A percentile compares a stretch with the other conserved stretches of the same genome.
Conservation (phyloP, 2,888 invertebrate species). For the Cosmia trapezina region DNA sequence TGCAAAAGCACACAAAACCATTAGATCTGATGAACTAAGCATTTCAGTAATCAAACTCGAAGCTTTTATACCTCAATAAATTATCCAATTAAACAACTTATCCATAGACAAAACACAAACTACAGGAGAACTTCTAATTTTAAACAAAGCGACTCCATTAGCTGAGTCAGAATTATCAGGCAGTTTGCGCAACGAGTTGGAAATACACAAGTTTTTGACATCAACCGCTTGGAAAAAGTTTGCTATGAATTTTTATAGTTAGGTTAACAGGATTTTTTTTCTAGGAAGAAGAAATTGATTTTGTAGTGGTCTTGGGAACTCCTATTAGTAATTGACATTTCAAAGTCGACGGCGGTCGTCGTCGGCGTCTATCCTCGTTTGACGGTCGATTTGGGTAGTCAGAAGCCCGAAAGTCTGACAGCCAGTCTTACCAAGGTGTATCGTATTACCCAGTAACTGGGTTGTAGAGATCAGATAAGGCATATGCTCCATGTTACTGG, state of each 20-base stretch:
- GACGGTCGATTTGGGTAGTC: no score
- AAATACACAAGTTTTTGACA: slow-evolving; percentile 38
- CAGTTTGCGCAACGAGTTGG: slow-evolving; percentile 34
- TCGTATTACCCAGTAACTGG: no score
- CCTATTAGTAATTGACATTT: neutral
- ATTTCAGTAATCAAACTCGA: slow-evolving; percentile 26
- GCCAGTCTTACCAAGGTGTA: no score
- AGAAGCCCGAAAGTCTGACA: no score
- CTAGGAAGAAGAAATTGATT: neutral
- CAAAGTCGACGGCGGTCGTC: no score
- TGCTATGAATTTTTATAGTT: neutral
- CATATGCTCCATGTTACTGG: no score
- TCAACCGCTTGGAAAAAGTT: slow-evolving; percentile 17
- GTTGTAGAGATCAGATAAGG: no score
- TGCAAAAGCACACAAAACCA: slow-evolving; percentile 11
- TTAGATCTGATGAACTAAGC: slow-evolving; percentile 31
- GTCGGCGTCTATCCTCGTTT: no score
- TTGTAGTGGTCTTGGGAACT: no score
- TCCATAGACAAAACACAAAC: slow-evolving; percentile 34
- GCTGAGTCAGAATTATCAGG: slow-evolving; percentile 33
- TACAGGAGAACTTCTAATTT: slow-evolving; percentile 42
- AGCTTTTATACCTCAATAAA: slow-evolving; percentile 46
- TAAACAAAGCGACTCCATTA: slow-evolving; percentile 53
- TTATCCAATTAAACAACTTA: slow-evolving; percentile 42
- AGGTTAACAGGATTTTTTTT: slow-evolving; percentile 5